Evolutionary conservation across 2,797 vertebrate species (phyloP).

Genomic region (Bradypus variegatus): DNA sequence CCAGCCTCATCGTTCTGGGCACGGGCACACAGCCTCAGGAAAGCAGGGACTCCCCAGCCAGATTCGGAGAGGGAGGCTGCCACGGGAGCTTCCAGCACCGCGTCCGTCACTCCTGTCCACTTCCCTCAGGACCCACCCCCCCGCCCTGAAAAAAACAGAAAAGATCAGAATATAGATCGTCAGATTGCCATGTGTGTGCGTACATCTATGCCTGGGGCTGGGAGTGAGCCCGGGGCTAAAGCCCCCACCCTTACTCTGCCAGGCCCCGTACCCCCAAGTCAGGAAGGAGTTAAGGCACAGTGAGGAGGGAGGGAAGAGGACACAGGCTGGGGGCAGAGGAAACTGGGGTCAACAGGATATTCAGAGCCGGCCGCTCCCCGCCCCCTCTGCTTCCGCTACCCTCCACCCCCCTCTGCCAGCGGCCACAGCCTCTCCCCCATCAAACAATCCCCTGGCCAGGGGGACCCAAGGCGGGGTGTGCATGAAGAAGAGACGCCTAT

Average conservation of each 20-base stretch:
- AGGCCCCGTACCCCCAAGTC: not conserved
- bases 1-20: not conserved
- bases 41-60: not conserved
- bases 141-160: not conserved
- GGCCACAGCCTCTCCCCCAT: not conserved
- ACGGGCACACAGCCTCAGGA: not conserved
- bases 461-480: not conserved
- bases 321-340: slow-evolving; percentile 32
- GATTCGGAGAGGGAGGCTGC: not conserved
- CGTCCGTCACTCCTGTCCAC: not conserved
- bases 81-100: not conserved
- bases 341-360: slow-evolving; percentile 67
- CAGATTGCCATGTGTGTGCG: not conserved
- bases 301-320: slow-evolving; percentile 23
- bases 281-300: slow-evolving; percentile 56
- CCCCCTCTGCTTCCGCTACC: slow-evolving; percentile 38
- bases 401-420: not conserved
- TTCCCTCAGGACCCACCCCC: not conserved
- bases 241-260: not conserved
- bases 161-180: not conserved
- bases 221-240: not conserved
- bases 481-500: not conserved
- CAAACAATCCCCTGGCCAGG: not conserved
- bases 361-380: slow-evolving; percentile 53
- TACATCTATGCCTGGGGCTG: not conserved